Conservation (phyloP, 2,888 invertebrate species). For the Litoditis marina region DNA sequence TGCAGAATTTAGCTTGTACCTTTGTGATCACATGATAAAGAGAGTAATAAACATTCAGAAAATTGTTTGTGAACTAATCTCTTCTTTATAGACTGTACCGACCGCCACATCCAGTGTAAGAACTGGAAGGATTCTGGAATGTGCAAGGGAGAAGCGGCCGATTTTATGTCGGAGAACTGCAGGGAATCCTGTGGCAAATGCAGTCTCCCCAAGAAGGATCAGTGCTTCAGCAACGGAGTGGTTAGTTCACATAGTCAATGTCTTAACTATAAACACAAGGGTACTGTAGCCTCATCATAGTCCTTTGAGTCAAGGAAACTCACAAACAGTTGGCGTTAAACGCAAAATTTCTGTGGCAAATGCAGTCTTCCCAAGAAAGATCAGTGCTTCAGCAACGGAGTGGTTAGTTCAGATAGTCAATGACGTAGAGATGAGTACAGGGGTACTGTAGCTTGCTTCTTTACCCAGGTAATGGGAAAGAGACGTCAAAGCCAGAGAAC, state of each 20-base stretch:
- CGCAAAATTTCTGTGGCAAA: slow-evolving; percentile 52
- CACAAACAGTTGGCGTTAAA: too few species aligned
- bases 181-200: slow-evolving; percentile 53
- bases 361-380: slow-evolving; percentile 32
- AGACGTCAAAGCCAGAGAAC: too few species aligned
- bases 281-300: too few species aligned
- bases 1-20: too few species aligned
- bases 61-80: too few species aligned
- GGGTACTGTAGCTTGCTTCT: too few species aligned
- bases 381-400: slow-evolving; percentile 36
- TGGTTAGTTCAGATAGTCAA: slow-evolving; percentile 25
- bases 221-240: slow-evolving; percentile 39
- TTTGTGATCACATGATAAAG: too few species aligned
- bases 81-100: slow-evolving; percentile 47
- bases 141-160: slow-evolving; percentile 39
- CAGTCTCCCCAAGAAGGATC: slow-evolving; percentile 20
- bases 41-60: too few species aligned
- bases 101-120: slow-evolving; percentile 54
- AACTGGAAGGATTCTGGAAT: slow-evolving; percentile 37
- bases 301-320: too few species aligned
- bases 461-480: too few species aligned
- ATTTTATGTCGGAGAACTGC: slow-evolving; percentile 59
- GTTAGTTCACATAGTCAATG: slow-evolving; percentile 19
- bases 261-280: too few species aligned
- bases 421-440: too few species aligned